Evolutionary conservation across 1,140 invertebrate genomes (phyloP).

Genomic region (Lutraria rhynchaena): DNA sequence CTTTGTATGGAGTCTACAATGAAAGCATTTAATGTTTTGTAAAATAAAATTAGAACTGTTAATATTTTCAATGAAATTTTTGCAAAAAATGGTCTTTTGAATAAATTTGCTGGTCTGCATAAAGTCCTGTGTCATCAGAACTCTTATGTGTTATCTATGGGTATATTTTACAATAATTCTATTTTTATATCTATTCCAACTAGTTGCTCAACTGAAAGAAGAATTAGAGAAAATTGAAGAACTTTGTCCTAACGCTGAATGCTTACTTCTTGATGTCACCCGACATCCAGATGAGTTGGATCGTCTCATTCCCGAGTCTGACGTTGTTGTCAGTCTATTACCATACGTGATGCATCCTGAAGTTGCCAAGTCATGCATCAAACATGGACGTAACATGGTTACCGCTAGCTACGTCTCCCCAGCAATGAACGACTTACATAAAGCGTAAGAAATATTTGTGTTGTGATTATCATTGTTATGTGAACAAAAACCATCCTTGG

Average conservation of each 20-base stretch:
- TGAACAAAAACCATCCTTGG: no score
- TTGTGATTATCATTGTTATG: no score
- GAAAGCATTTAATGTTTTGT: no score
- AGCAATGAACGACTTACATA: slow-evolving; percentile 90
- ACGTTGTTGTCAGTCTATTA: slow-evolving; percentile 93
- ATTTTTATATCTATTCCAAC: no score
- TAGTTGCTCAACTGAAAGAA: slow-evolving; percentile 92
- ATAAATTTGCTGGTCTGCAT: no score
- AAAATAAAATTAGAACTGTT: no score
- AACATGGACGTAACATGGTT: slow-evolving; percentile 93
- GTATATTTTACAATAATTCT: no score
- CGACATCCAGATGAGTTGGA: slow-evolving; percentile 87
- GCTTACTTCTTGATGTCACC: slow-evolving; percentile 92
- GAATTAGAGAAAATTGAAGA: slow-evolving; percentile 92
- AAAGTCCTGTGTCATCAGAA: no score
- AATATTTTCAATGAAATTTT: no score
- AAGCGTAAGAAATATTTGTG: slow-evolving; percentile 88
- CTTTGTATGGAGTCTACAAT: no score
- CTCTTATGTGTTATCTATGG: no score
- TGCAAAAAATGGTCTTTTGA: no score
- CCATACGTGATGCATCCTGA: slow-evolving; percentile 94
- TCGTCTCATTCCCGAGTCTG: slow-evolving; percentile 88
- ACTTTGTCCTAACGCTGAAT: slow-evolving; percentile 90
- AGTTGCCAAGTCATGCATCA: slow-evolving; percentile 93
- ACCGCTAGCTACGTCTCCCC: slow-evolving; percentile 97